Conservation (phyloP, 30 jellyfish, hydroid and myxozoan species). For the Rhopilema esculentum region DNA sequence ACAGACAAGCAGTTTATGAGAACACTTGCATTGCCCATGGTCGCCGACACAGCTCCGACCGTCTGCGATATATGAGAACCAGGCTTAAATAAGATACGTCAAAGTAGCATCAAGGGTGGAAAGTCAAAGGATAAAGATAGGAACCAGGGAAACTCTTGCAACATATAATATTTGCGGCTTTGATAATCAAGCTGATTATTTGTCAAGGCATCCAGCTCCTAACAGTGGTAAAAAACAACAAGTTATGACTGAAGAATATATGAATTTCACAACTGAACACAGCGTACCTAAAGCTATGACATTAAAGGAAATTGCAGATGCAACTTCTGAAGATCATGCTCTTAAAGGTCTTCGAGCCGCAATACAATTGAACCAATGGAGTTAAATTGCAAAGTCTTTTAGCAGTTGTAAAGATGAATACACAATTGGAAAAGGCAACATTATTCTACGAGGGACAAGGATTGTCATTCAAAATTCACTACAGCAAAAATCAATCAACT, state of each 20-base stretch:
- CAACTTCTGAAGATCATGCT: conserved; percentile 47
- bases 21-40: conserved; percentile 12
- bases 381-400: conserved; percentile 11
- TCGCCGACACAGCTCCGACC: conserved; percentile 7
- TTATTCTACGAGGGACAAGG: conserved; percentile 54
- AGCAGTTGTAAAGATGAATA: conserved; percentile 41
- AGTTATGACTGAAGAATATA: conserved; percentile 66
- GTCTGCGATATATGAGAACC: conserved; percentile 23
- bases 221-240: conserved; percentile 7
- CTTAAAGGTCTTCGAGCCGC: conserved; percentile 53
- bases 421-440: conserved; percentile 37
- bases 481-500: conserved; percentile 50
- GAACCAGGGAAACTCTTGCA: background rate
- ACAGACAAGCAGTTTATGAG: conserved; percentile 10
- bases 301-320: conserved; percentile 55
- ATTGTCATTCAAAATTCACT: conserved; percentile 48
- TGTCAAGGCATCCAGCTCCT: conserved; percentile 59
- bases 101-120: no score
- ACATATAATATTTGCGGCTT: conserved; percentile 6
- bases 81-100: no score
- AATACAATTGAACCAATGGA: conserved; percentile 44
- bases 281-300: conserved; percentile 70
- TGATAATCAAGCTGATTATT: conserved; percentile 58
- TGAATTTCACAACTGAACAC: conserved; percentile 31
- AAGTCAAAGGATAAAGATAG: no score